Evolutionary conservation across 2,113 vertebrate genomes (phyloP), one percentile per base, ranked within the genome.

Genomic region (Dolichotis patagonum): DNA sequence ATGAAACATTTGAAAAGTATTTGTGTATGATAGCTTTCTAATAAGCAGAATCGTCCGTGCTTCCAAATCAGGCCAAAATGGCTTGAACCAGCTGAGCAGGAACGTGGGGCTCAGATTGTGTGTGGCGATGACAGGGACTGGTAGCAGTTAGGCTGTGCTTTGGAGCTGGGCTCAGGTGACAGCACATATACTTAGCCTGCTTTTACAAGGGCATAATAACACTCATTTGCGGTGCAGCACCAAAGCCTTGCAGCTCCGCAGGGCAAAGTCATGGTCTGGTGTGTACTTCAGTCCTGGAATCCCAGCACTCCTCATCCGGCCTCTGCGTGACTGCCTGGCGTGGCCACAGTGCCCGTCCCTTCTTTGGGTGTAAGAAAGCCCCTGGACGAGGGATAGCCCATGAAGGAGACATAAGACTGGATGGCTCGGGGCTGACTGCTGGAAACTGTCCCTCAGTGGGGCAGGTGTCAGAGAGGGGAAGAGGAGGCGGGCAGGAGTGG

Each of bases 201-300:
- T 92, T 96, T 97, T 95, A 96, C 0, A 0, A 97, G 77, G 46
- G 89, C 71, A 73, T 96, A 88, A 97, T 90, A 97, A 96, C n/a
- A 95, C 56, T 92, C 86, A 85, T 91, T 83, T 93, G 83, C 6
- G 87, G 85, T 80, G 19, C 67, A 85, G 90, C 87, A 63, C 54
- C 67, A 80, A 87, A 92, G 41, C 63, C 81, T 41, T 3, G 88
- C 65, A 58, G 77, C 30, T 94, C 67, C 49, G 75, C 58, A 71
- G 83, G 89, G 80, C 75, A 93, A 81, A 81, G 87, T 56, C 75
- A 58, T 3, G 49, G 63, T 16, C 69, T 63, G 5, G 41, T 17
- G 24, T 38, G 0, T 14, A 7, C 38, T 63, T 93, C 32, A 19
- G 81, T 32, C 43, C 32, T 35, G 75, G 85, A 80, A 82, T 35